Conservation (phyloP, 2,113 vertebrate species). For the Pseudolaguvia tuberculata region DNA sequence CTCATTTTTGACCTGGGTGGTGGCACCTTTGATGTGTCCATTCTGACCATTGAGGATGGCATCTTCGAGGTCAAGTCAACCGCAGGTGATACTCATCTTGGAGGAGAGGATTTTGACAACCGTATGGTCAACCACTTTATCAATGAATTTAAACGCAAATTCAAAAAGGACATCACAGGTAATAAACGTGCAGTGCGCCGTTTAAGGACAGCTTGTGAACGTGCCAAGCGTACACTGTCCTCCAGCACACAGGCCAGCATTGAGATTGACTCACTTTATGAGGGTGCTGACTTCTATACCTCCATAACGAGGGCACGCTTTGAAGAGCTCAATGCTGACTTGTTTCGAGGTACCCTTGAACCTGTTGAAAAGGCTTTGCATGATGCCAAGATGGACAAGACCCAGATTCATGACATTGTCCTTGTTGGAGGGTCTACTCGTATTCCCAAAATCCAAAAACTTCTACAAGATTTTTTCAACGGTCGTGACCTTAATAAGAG, state of each 20-base stretch:
- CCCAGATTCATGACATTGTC: slow-evolving; percentile 84
- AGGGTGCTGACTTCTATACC: slow-evolving; percentile 86
- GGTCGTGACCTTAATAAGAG: slow-evolving; percentile 89
- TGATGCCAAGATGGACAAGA: slow-evolving; percentile 86
- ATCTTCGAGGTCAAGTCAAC: slow-evolving; percentile 91
- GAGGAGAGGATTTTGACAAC: slow-evolving; percentile 88
- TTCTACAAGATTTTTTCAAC: slow-evolving; percentile 86
- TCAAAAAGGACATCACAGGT: slow-evolving; percentile 83
- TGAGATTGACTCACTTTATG: slow-evolving; percentile 85
- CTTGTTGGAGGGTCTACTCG: slow-evolving; percentile 89
- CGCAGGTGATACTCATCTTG: slow-evolving; percentile 85
- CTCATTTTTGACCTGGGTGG: slow-evolving; percentile 89
- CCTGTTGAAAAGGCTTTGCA: slow-evolving; percentile 85
- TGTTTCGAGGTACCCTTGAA: slow-evolving; percentile 85
- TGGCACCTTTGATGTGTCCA: slow-evolving; percentile 87
- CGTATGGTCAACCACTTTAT: slow-evolving; percentile 86
- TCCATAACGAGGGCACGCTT: slow-evolving; percentile 86
- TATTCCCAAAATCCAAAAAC: slow-evolving; percentile 87
- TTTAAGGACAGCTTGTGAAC: slow-evolving; percentile 82
- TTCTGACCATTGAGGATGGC: slow-evolving; percentile 88
- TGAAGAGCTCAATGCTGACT: slow-evolving; percentile 85
- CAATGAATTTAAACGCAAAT: slow-evolving; percentile 85
- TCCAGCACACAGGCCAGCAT: slow-evolving; percentile 89
- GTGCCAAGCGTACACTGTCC: slow-evolving; percentile 86
- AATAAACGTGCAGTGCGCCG: slow-evolving; percentile 84